phyloP scores from a whole-genome alignment of 2,113 vertebrate species.

The Charina bottae region DNA sequence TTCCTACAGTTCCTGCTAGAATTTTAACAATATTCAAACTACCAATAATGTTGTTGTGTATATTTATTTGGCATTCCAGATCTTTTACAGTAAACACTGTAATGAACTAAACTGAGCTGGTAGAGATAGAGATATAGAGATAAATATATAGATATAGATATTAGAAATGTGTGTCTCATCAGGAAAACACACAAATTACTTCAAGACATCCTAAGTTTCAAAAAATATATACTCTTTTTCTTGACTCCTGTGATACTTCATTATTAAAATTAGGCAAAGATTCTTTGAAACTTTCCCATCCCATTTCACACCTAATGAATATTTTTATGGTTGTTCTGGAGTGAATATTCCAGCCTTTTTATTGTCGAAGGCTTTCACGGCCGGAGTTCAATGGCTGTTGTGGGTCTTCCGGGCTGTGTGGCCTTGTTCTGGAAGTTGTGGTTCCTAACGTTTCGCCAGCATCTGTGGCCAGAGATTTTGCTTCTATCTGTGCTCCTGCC shows the following conservation, averaged over 20 bases:
- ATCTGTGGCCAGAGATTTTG: too few relatives aligned
- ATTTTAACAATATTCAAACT: not conserved
- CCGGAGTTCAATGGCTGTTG: too few relatives aligned
- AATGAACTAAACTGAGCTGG: not conserved
- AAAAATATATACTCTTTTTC: not conserved
- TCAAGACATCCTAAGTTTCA: not conserved
- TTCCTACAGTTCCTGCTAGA: not conserved
- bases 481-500: too few relatives aligned
- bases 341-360: slow-evolving; percentile 10
- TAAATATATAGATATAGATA: not conserved
- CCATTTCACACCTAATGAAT: slow-evolving; percentile 9
- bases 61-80: too few relatives aligned
- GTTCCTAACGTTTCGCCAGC: too few relatives aligned
- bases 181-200: not conserved
- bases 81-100: too few relatives aligned
- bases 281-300: not conserved
- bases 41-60: not conserved
- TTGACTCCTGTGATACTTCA: slow-evolving; percentile 8
- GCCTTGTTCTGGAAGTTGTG: too few relatives aligned
- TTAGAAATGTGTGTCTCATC: not conserved
- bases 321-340: not conserved
- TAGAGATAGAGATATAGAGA: not conserved
- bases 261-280: not conserved
- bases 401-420: too few relatives aligned
- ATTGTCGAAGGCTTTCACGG: too few relatives aligned